Evolutionary conservation across 2,888 invertebrate genomes (phyloP).

Genomic region (Leistus spinibarbis): DNA sequence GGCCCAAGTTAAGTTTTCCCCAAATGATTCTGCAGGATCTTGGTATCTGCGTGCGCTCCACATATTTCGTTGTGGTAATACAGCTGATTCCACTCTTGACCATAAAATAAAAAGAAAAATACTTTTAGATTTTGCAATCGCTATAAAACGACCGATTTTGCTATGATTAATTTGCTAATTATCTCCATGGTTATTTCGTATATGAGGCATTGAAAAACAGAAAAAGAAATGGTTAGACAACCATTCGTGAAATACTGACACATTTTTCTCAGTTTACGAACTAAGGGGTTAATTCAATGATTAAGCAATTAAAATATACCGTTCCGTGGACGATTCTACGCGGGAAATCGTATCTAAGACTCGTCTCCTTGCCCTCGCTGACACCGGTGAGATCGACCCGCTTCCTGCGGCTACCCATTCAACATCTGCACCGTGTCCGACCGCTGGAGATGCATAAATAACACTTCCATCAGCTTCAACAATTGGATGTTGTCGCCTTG

Average conservation of each 20-base stretch:
- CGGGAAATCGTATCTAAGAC: not conserved
- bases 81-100: conserved; percentile 12
- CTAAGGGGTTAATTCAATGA: too few relatives aligned
- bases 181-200: too few relatives aligned
- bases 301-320: not conserved
- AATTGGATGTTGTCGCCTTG: conserved; percentile 74
- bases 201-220: too few relatives aligned
- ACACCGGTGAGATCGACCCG: conserved; percentile 64
- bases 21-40: conserved; percentile 18
- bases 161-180: too few relatives aligned
- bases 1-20: conserved; percentile 22
- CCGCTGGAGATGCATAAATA: conserved; percentile 65
- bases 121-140: not conserved
- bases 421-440: conserved; percentile 68
- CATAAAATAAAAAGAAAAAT: not conserved
- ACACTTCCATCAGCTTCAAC: conserved; percentile 73
- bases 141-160: not conserved
- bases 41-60: conserved; percentile 29
- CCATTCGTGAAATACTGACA: too few relatives aligned
- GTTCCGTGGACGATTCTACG: not conserved
- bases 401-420: conserved; percentile 76
- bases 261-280: too few relatives aligned
- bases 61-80: conserved; percentile 9
- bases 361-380: conserved; percentile 44
- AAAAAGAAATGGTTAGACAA: too few relatives aligned